Evolutionary conservation across 1,140 invertebrate species (phyloP).

Genomic region (Drosophila leontia): DNA sequence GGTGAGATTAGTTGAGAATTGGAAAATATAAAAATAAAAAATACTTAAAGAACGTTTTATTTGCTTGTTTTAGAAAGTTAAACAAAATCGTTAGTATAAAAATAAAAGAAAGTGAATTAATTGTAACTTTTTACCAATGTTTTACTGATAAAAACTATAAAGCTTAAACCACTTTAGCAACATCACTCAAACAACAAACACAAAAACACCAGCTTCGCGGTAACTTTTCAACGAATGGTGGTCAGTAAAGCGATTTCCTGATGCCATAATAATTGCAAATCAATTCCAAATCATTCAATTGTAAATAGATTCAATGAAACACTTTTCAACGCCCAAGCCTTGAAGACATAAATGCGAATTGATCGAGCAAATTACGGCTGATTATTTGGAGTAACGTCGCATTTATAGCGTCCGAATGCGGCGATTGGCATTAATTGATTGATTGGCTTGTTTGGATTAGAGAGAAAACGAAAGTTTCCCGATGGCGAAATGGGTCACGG

Average conservation of each 20-base stretch:
- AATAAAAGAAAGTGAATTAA: not conserved
- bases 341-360: slow-evolving; percentile 64
- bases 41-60: not conserved
- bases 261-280: slow-evolving; percentile 69
- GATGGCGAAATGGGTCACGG: slow-evolving; percentile 65
- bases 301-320: slow-evolving; percentile 53
- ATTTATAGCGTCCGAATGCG: slow-evolving; percentile 47
- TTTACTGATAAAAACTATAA: not conserved
- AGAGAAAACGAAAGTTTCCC: slow-evolving; percentile 68
- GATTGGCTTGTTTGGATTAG: slow-evolving; percentile 77
- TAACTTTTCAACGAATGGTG: slow-evolving; percentile 49
- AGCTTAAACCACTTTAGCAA: not conserved
- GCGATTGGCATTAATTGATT: slow-evolving; percentile 75
- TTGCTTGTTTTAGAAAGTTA: too few relatives aligned
- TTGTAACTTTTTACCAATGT: not conserved
- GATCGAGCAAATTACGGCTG: slow-evolving; percentile 72
- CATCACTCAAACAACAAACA: not conserved
- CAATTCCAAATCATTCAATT: slow-evolving; percentile 69
- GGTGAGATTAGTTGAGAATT: slow-evolving; percentile 15
- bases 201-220: not conserved
- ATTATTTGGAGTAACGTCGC: slow-evolving; percentile 56
- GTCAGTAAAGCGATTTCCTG: slow-evolving; percentile 28
- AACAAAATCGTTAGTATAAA: too few relatives aligned
- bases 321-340: slow-evolving; percentile 39
- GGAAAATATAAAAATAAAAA: not conserved